Evolutionary conservation across 2,888 invertebrate species (phyloP).

Genomic region (Hemithea aestivaria): DNA sequence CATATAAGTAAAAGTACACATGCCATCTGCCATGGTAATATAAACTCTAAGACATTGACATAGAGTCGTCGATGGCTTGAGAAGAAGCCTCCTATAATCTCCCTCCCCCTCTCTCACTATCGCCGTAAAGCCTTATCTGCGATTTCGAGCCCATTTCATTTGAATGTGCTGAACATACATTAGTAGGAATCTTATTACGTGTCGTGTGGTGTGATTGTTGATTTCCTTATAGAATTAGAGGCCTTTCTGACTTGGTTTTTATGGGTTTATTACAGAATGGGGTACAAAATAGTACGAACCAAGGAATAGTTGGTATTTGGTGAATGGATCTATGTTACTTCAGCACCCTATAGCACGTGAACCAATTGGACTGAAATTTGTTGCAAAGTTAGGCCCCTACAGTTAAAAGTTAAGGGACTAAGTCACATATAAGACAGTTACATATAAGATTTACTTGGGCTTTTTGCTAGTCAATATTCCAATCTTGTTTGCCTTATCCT

Average conservation of each 20-base stretch:
- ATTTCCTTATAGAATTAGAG: slow-evolving; percentile 13
- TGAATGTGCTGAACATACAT: slow-evolving; percentile 62
- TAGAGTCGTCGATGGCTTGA: slow-evolving; percentile 14
- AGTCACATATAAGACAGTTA: no score
- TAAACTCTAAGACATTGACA: neutral
- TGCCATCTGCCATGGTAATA: neutral
- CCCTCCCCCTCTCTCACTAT: slow-evolving; percentile 36
- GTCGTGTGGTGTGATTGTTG: slow-evolving; percentile 20
- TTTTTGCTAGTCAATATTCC: no score
- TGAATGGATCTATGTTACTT: no score
- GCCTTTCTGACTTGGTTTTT: slow-evolving; percentile 1
- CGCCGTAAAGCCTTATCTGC: slow-evolving; percentile 67
- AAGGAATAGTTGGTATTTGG: no score
- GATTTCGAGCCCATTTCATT: slow-evolving; percentile 74
- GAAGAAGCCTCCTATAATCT: slow-evolving; percentile 22
- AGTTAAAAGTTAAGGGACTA: no score
- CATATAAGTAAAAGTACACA: neutral
- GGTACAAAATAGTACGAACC: no score
- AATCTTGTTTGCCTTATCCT: no score
- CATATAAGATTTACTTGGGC: no score
- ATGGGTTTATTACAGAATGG: slow-evolving; percentile 1
- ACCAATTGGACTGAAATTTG: no score
- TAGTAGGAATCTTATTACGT: slow-evolving; percentile 32
- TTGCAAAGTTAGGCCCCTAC: no score
- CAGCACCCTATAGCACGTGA: no score